A percentile compares a stretch with the other conserved stretches of the same genome.
phyloP scores from a whole-genome alignment of 1,140 invertebrate species.

The Sinella curviseta region DNA sequence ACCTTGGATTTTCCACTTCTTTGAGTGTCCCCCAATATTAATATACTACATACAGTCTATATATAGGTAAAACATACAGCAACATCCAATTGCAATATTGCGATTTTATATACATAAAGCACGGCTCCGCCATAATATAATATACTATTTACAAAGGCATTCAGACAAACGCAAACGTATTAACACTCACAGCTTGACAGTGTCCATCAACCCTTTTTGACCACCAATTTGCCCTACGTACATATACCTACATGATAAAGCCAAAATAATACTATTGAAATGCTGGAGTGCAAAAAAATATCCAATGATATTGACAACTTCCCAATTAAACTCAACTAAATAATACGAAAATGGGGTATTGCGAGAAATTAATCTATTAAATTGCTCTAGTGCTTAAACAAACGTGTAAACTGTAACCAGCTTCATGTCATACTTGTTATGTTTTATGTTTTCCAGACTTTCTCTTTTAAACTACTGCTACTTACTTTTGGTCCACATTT shows the following conservation, averaged over 20 bases:
- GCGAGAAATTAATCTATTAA: background rate
- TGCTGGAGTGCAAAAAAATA: background rate
- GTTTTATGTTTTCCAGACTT: background rate
- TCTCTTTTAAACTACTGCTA: too few relatives aligned
- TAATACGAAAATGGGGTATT: background rate
- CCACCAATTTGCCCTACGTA: too few relatives aligned
- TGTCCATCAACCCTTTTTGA: too few relatives aligned
- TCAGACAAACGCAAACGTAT: too few relatives aligned
- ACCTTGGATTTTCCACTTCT: constrained; percentile 19
- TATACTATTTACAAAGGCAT: too few relatives aligned
- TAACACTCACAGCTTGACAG: too few relatives aligned
- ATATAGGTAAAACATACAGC: background rate
- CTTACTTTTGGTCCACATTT: too few relatives aligned
- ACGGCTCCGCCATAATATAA: too few relatives aligned
- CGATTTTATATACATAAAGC: too few relatives aligned
- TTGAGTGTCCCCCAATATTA: background rate
- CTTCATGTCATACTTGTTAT: too few relatives aligned
- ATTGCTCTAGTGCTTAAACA: background rate
- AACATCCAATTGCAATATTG: background rate
- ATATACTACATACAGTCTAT: background rate
- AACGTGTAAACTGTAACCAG: background rate
- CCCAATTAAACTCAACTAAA: background rate
- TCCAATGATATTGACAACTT: background rate
- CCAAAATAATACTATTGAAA: too few relatives aligned
- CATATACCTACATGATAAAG: too few relatives aligned